Conservation (phyloP, 2,797 vertebrate genomes). For the Lagocephalus sceleratus region DNA sequence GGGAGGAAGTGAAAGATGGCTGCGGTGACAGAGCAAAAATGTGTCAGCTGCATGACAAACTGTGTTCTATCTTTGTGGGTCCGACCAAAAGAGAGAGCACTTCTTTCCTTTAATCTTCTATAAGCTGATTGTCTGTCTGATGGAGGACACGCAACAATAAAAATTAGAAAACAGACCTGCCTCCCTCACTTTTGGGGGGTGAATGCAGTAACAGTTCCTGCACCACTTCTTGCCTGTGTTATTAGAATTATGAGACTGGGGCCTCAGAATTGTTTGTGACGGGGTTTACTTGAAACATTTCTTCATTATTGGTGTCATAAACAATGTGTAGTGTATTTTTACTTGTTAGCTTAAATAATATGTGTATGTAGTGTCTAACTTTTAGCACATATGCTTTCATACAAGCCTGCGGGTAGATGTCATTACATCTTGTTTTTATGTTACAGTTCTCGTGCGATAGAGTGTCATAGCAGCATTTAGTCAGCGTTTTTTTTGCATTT, state of each 20-base stretch:
- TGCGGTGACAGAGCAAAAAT: slow-evolving; percentile 75
- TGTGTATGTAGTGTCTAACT: neutral
- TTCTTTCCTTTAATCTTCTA: slow-evolving; percentile 42
- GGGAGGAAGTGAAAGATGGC: slow-evolving; percentile 48
- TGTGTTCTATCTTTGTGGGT: slow-evolving; percentile 60
- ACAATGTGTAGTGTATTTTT: too few species aligned
- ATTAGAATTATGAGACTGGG: slow-evolving; percentile 2
- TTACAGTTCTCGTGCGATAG: neutral
- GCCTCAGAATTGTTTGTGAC: slow-evolving; percentile 17
- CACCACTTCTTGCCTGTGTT: too few species aligned
- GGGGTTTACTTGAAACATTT: slow-evolving; percentile 5
- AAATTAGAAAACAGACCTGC: slow-evolving; percentile 18
- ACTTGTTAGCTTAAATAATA: neutral
- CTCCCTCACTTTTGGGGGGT: slow-evolving; percentile 14
- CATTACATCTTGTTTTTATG: too few species aligned
- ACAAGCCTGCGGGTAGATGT: too few species aligned
- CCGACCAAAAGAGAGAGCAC: slow-evolving; percentile 28
- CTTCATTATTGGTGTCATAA: neutral
- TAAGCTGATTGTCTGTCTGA: slow-evolving; percentile 47
- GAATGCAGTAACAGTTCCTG: slow-evolving; percentile 12
- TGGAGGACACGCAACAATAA: slow-evolving; percentile 16
- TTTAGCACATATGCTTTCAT: too few species aligned
- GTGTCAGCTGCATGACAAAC: slow-evolving; percentile 47
- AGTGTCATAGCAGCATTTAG: slow-evolving; percentile 5
- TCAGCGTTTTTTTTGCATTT: slow-evolving; percentile 8